phyloP scores from a whole-genome alignment of 1,140 invertebrate species.

The Aphis craccivora region DNA sequence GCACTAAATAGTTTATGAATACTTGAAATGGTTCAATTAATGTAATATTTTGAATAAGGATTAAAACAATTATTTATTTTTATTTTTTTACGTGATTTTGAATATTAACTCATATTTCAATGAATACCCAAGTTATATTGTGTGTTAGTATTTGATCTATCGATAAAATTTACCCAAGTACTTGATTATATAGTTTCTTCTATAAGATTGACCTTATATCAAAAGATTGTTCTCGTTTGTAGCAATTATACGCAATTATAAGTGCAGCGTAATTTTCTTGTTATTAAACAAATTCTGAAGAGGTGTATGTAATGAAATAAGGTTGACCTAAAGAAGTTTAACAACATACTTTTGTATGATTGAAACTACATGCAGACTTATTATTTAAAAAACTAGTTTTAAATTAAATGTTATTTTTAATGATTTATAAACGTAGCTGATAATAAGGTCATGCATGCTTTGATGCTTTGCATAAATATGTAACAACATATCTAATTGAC shows the following conservation, averaged over 20 bases:
- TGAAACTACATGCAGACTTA: conserved; percentile 13
- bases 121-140: not conserved
- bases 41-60: not conserved
- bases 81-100: too few species aligned
- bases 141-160: not conserved
- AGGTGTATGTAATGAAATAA: not conserved
- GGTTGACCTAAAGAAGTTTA: conserved; percentile 22
- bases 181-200: conserved; percentile 11
- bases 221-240: not conserved
- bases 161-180: not conserved
- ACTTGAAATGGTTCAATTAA: not conserved
- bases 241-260: not conserved
- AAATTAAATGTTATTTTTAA: conserved; percentile 37
- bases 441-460: not conserved
- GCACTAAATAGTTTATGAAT: not conserved
- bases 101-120: not conserved
- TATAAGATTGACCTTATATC: not conserved
- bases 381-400: conserved; percentile 22
- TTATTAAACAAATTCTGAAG: not conserved
- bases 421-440: not conserved
- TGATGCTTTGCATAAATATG: not conserved
- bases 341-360: not conserved
- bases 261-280: not conserved
- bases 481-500: not conserved
- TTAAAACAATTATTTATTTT: not conserved